Conservation (phyloP, 92 coral and sea anemone species). For the Nematostella vectensis region DNA sequence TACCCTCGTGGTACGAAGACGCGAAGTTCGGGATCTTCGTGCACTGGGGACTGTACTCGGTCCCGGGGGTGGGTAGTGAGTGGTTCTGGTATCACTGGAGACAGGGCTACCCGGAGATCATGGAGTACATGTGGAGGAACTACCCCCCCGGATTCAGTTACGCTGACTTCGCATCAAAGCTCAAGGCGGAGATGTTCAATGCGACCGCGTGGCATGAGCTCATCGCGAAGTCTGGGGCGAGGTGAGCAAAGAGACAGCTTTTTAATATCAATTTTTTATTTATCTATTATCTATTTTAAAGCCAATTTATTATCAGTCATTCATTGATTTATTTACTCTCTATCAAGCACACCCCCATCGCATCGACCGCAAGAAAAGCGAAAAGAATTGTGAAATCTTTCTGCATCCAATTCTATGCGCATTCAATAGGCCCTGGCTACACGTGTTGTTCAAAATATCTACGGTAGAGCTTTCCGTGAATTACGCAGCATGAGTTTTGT, state of each 20-base stretch:
- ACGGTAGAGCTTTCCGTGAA: no score
- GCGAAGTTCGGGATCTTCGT: constrained; percentile 86
- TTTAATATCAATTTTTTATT: no score
- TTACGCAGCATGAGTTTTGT: no score
- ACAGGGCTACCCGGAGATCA: constrained; percentile 4
- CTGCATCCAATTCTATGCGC: no score
- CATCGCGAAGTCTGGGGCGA: constrained; percentile 49
- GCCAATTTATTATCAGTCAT: neutral
- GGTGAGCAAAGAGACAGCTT: constrained; percentile 13
- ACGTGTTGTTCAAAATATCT: no score
- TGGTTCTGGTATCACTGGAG: constrained; percentile 92
- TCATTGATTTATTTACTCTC: neutral
- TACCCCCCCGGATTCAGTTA: constrained; percentile 40
- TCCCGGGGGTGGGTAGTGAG: constrained; percentile 59
- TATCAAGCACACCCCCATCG: no score
- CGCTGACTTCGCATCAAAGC: constrained; percentile 48
- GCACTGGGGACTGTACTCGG: constrained; percentile 93
- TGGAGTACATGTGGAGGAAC: constrained; percentile 27
- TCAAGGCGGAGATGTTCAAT: constrained; percentile 45
- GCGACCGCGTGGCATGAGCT: constrained; percentile 37
- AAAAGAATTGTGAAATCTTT: no score
- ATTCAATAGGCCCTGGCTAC: no score
- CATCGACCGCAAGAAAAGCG: no score
- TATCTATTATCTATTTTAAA: neutral
- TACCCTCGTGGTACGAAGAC: constrained; percentile 82